Evolutionary conservation across 2,888 invertebrate genomes (phyloP).

Genomic region (Tromatobia lineatoria): DNA sequence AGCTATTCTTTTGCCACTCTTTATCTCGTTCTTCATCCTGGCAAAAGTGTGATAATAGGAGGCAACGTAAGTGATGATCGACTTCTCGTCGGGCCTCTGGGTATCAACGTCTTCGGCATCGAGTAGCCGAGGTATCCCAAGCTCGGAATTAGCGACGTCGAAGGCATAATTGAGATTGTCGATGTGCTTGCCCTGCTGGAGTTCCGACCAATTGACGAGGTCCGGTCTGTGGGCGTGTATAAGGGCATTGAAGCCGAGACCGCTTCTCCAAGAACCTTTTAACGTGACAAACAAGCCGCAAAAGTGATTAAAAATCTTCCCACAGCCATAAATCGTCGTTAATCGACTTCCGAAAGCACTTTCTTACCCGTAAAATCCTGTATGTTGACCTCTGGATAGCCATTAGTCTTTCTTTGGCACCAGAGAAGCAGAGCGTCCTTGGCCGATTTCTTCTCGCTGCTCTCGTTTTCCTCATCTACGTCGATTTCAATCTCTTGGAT

Average conservation of each 20-base stretch:
- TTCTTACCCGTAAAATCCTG: constrained; percentile 91
- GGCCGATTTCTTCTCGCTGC: constrained; percentile 99
- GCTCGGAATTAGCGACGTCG: constrained; percentile 95
- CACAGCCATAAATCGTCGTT: neutral
- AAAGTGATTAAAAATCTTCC: constrained; percentile 10
- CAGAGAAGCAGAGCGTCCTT: constrained; percentile 99
- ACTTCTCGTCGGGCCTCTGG: constrained; percentile 98
- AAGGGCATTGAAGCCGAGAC: constrained; percentile 99
- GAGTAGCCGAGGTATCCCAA: constrained; percentile 96
- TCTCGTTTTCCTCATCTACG: constrained; percentile 98
- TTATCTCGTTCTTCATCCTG: constrained; percentile 99
- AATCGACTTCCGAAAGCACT: neutral
- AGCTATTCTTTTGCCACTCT: constrained; percentile 98
- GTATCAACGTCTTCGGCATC: constrained; percentile 99
- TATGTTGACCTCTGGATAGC: constrained; percentile 95
- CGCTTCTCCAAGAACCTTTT: constrained; percentile 96
- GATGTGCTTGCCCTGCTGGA: constrained; percentile 94
- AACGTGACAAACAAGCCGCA: constrained; percentile 28
- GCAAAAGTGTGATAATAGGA: constrained; percentile 99
- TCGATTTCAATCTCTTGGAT: constrained; percentile 99
- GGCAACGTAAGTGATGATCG: constrained; percentile 99
- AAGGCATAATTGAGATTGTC: constrained; percentile 99
- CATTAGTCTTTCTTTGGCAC: constrained; percentile 99
- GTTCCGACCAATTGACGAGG: constrained; percentile 94
- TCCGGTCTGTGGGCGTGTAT: constrained; percentile 99